A percentile compares a stretch with the other conserved stretches of the same genome.
Evolutionary conservation across 2,888 invertebrate species (phyloP).

Genomic region (Drosophila eohydei): DNA sequence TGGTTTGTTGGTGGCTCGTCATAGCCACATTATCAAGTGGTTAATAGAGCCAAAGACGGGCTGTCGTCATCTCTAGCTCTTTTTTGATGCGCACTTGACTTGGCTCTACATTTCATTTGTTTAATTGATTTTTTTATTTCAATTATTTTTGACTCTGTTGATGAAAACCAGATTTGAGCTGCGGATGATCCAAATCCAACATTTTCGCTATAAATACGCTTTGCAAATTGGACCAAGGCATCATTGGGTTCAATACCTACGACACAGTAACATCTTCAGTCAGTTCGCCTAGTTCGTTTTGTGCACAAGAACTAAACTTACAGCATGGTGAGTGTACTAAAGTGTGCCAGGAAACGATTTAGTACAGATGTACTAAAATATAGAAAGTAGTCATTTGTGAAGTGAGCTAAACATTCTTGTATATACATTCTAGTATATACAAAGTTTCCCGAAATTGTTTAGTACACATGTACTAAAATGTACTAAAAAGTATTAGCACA

Average conservation of each 20-base stretch:
- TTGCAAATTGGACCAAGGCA: constrained; percentile 59
- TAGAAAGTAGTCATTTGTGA: background rate
- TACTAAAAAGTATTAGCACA: background rate
- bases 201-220: constrained; percentile 75
- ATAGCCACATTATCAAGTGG: constrained; percentile 64
- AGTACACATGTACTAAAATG: background rate
- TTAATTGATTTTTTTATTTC: constrained; percentile 22
- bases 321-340: constrained; percentile 72
- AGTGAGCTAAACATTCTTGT: background rate
- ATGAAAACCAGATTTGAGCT: constrained; percentile 55
- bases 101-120: constrained; percentile 32
- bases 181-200: constrained; percentile 18
- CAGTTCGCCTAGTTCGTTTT: constrained; percentile 49
- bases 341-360: background rate
- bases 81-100: constrained; percentile 66
- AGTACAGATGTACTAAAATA: background rate
- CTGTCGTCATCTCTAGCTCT: constrained; percentile 27
- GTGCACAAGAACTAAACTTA: constrained; percentile 36
- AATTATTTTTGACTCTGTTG: constrained; percentile 24
- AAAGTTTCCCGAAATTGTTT: background rate
- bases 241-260: constrained; percentile 79
- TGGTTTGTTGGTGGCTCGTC: constrained; percentile 31
- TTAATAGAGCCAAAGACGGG: constrained; percentile 54
- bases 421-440: background rate
- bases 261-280: constrained; percentile 66